These are phyloP conservation scores for Chorisops tibialis DNA, from an alignment of 2,888 invertebrate genomes.

Conservation along the genomic window DNA sequence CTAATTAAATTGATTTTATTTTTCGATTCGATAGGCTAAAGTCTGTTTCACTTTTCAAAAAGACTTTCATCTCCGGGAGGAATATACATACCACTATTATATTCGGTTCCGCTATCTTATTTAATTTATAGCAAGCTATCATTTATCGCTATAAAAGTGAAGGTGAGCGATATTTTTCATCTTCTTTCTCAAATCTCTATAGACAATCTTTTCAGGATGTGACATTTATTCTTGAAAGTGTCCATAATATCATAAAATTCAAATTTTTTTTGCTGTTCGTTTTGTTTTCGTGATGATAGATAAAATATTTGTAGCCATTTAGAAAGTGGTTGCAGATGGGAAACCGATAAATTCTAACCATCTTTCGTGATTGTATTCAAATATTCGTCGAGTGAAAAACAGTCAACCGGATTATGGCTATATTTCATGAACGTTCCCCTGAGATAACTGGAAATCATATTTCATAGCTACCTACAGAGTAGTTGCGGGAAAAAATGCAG, in stretches of 20 bases:
- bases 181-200: neutral
- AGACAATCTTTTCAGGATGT: too few relatives aligned
- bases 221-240: neutral
- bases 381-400: conserved; percentile 25
- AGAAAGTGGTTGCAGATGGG: conserved; percentile 21
- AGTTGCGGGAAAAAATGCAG: neutral
- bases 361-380: conserved; percentile 17
- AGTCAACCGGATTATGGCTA: conserved; percentile 25
- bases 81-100: neutral
- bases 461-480: conserved; percentile 1
- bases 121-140: neutral
- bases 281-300: neutral
- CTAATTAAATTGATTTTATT: conserved; percentile 17
- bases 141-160: neutral
- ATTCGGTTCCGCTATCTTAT: neutral
- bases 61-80: neutral
- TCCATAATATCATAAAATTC: conserved; percentile 14
- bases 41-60: neutral
- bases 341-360: conserved; percentile 22
- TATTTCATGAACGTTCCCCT: conserved; percentile 23
- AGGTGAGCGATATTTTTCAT: neutral
- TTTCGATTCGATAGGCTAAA: neutral
- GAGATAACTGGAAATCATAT: conserved; percentile 23
- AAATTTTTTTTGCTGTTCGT: neutral
- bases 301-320: conserved; percentile 21